These are phyloP conservation scores for Spizaetus ornatus DNA, from an alignment of 2,113 vertebrate species.

Conservation along the genomic window DNA sequence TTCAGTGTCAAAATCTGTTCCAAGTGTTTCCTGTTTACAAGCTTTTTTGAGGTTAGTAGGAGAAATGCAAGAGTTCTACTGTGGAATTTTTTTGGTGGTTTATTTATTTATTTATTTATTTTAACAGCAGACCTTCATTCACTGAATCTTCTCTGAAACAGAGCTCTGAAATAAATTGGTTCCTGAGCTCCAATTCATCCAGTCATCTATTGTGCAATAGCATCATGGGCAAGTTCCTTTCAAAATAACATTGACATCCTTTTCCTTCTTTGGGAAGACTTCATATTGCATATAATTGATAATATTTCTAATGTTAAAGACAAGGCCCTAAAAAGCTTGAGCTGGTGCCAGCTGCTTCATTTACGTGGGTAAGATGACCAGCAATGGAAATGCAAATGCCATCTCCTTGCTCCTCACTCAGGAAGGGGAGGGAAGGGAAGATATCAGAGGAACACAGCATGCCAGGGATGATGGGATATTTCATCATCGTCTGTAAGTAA, in stretches of 20 bases:
- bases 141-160: background rate
- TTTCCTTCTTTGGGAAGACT: background rate
- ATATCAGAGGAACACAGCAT: background rate
- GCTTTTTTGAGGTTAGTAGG: accelerated
- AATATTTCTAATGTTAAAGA: background rate
- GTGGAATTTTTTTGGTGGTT: too few species aligned
- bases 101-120: background rate
- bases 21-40: background rate
- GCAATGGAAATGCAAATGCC: background rate
- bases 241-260: background rate
- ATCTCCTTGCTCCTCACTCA: background rate
- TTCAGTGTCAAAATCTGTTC: background rate
- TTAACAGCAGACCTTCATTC: background rate
- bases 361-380: background rate
- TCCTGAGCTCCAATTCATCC: background rate
- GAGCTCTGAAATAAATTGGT: background rate
- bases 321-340: background rate
- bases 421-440: background rate
- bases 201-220: background rate
- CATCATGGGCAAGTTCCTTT: background rate
- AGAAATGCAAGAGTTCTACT: background rate
- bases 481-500: background rate
- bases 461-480: background rate
- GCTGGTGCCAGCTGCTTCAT: background rate
- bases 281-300: background rate